These are phyloP conservation scores for Leptoteleia sp. DNA, from an alignment of 1,140 invertebrate species.

Conservation along the genomic window DNA sequence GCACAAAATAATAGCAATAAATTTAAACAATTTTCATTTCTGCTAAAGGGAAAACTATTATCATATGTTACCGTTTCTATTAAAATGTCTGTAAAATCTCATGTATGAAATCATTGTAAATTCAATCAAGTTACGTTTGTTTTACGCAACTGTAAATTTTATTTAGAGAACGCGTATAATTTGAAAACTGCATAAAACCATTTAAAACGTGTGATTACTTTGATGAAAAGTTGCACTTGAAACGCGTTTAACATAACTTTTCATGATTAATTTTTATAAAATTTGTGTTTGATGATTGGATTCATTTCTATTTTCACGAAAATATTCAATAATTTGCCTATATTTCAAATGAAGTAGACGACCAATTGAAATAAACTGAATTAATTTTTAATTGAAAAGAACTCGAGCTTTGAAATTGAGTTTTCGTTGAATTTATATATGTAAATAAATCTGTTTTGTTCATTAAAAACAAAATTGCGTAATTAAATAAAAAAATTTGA, in stretches of 20 bases:
- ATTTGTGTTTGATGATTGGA: neutral
- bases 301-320: too few species aligned
- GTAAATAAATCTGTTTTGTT: too few species aligned
- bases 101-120: conserved; percentile 18
- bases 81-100: conserved; percentile 3
- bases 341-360: too few species aligned
- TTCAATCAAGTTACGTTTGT: conserved; percentile 1
- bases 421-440: too few species aligned
- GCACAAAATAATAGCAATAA: conserved; percentile 10
- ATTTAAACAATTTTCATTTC: conserved; percentile 12
- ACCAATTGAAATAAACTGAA: too few species aligned
- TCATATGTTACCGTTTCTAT: conserved; percentile 4
- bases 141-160: conserved; percentile 3
- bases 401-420: too few species aligned
- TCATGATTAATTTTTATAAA: neutral
- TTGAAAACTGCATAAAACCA: neutral
- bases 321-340: too few species aligned
- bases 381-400: too few species aligned
- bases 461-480: too few species aligned
- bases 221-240: neutral
- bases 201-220: conserved; percentile 4
- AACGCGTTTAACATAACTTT: neutral
- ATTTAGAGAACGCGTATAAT: neutral
- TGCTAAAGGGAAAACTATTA: conserved; percentile 21
- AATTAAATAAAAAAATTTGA: too few species aligned